phyloP scores from a whole-genome alignment of 2,888 invertebrate genomes.

The Phymatocera aterrima region DNA sequence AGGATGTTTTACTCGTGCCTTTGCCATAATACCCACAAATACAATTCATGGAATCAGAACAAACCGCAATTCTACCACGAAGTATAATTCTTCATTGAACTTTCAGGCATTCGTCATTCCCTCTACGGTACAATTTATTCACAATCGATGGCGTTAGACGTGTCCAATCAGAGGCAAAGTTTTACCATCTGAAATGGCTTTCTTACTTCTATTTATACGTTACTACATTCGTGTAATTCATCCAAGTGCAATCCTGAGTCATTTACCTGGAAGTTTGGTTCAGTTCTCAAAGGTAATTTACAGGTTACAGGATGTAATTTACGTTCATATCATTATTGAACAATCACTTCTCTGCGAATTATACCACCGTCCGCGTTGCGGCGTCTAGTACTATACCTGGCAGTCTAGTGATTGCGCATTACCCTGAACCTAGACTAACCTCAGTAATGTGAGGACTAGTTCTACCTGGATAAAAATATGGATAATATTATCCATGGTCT shows the following conservation, averaged over 20 bases:
- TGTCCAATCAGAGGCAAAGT: neutral
- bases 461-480: conserved; percentile 13
- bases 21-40: neutral
- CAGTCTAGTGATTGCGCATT: conserved; percentile 5
- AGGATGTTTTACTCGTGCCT: neutral
- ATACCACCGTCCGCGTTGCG: neutral
- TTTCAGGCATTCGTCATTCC: neutral
- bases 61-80: neutral
- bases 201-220: neutral
- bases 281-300: conserved; percentile 9
- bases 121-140: neutral
- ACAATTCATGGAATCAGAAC: neutral
- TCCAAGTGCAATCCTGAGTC: neutral
- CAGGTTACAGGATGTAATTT: neutral
- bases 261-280: neutral
- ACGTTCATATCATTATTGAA: conserved; percentile 25
- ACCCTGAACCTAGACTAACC: neutral
- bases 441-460: neutral
- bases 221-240: neutral
- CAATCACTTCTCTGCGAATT: conserved; percentile 6
- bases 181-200: neutral
- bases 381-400: no score
- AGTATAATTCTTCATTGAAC: neutral
- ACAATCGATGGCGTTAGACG: neutral
- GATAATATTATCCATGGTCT: neutral